Evolutionary conservation across 1,140 invertebrate species (phyloP).

Genomic region (Drosophila carrolli): DNA sequence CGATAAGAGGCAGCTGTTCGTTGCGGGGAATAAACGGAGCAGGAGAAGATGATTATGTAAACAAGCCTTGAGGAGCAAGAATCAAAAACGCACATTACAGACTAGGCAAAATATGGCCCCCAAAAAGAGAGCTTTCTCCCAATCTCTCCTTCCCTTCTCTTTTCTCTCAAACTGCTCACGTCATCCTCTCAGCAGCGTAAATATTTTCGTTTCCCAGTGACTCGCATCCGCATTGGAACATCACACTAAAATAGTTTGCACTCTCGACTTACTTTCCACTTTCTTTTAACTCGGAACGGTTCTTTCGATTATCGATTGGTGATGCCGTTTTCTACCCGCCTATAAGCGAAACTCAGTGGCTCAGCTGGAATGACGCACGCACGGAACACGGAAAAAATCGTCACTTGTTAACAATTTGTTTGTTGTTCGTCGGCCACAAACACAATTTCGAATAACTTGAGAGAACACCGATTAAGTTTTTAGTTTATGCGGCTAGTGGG

Average conservation of each 20-base stretch:
- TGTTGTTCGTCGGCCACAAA: not conserved
- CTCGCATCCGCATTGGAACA: slow-evolving; percentile 24
- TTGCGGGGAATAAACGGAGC: slow-evolving; percentile 4
- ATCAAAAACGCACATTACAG: slow-evolving; percentile 5
- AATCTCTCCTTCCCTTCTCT: not conserved
- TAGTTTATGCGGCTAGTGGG: not conserved
- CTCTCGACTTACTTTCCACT: slow-evolving; percentile 30
- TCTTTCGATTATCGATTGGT: slow-evolving; percentile 16
- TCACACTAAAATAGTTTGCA: slow-evolving; percentile 5
- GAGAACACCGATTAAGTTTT: not conserved
- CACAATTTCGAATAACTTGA: slow-evolving; percentile 1
- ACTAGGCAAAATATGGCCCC: slow-evolving; percentile 14
- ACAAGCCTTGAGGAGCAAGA: slow-evolving; percentile 33
- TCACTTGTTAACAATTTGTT: slow-evolving; percentile 1
- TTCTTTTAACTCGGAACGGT: slow-evolving; percentile 31
- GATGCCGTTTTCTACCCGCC: not conserved
- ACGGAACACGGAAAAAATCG: slow-evolving; percentile 5
- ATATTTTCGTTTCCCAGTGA: slow-evolving; percentile 3
- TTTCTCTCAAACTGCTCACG: slow-evolving; percentile 12
- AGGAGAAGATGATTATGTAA: slow-evolving; percentile 40
- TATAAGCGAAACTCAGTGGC: not conserved
- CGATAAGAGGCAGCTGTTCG: slow-evolving; percentile 45
- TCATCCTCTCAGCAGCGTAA: slow-evolving; percentile 4
- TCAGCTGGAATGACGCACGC: slow-evolving; percentile 23
- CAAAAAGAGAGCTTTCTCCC: not conserved